A percentile compares a stretch with the other conserved stretches of the same genome.
Conservation (phyloP, 2,797 vertebrate species). For the Sebastolobus altivelis region DNA sequence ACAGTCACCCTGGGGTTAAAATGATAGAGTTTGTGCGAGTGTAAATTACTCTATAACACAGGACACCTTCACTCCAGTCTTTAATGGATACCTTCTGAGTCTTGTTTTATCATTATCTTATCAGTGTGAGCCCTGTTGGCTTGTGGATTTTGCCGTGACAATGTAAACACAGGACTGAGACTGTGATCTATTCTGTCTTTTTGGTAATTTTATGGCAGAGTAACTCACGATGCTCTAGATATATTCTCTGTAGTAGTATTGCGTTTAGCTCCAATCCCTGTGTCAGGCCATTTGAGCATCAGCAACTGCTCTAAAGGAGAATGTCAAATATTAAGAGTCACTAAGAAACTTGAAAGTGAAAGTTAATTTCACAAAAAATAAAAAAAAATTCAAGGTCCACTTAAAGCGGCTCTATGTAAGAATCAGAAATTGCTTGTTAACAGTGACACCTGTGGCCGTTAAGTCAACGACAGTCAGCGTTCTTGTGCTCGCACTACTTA, state of each 20-base stretch:
- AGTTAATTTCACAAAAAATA: no score
- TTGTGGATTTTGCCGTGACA: constrained; percentile 40
- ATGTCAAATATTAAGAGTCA: neutral
- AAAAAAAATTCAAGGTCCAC: no score
- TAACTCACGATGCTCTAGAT: neutral
- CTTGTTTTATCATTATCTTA: constrained; percentile 43
- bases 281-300: neutral
- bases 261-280: neutral
- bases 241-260: neutral
- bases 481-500: no score
- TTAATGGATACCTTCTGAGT: constrained; percentile 55
- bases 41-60: constrained; percentile 78
- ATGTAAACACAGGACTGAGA: constrained; percentile 57
- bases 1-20: constrained; percentile 82
- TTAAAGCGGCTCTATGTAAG: no score
- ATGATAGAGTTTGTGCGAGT: constrained; percentile 80
- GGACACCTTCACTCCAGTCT: constrained; percentile 40
- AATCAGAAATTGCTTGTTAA: no score
- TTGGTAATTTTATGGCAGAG: constrained; percentile 7
- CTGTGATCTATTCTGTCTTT: constrained; percentile 47
- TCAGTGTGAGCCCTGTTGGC: constrained; percentile 45
- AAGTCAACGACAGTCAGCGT: no score
- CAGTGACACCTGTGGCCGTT: no score
- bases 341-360: no score
- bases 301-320: neutral